Evolutionary conservation across 2,113 vertebrate species (phyloP).

Genomic region (Silurus meridionalis): DNA sequence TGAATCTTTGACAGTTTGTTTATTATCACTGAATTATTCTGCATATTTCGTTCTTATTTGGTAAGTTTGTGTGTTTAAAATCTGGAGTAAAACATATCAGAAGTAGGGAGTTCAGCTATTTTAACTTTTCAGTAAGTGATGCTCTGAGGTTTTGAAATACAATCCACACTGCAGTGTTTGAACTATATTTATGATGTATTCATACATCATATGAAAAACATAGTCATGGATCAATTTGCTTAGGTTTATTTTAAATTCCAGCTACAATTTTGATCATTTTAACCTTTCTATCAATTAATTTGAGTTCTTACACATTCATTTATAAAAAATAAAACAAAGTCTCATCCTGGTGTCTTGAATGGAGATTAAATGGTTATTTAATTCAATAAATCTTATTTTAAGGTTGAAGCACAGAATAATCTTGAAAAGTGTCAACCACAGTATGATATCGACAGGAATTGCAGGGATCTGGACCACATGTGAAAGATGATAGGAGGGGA

Average conservation of each 20-base stretch:
- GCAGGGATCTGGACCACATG: background rate
- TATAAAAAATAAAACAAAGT: background rate
- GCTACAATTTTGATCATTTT: background rate
- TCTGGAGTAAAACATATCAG: background rate
- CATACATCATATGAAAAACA: slow-evolving; percentile 18
- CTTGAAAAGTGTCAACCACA: background rate
- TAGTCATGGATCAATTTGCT: background rate
- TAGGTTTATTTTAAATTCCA: slow-evolving; percentile 36
- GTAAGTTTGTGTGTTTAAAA: background rate
- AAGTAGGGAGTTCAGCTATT: slow-evolving; percentile 56
- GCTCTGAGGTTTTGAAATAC: slow-evolving; percentile 57
- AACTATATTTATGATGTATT: slow-evolving; percentile 57
- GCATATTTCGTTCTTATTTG: background rate
- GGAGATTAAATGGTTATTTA: background rate
- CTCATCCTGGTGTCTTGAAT: background rate
- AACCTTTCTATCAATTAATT: background rate
- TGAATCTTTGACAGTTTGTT: background rate
- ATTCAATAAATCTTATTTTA: background rate
- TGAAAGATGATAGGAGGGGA: background rate
- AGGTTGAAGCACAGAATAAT: background rate
- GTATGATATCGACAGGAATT: background rate
- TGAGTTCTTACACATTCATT: background rate
- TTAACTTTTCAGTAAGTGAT: slow-evolving; percentile 54
- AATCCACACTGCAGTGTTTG: slow-evolving; percentile 56
- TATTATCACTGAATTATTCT: background rate